These are phyloP conservation scores for Brevimyrus niger DNA, from an alignment of 2,113 vertebrate species.

Conservation along the genomic window DNA sequence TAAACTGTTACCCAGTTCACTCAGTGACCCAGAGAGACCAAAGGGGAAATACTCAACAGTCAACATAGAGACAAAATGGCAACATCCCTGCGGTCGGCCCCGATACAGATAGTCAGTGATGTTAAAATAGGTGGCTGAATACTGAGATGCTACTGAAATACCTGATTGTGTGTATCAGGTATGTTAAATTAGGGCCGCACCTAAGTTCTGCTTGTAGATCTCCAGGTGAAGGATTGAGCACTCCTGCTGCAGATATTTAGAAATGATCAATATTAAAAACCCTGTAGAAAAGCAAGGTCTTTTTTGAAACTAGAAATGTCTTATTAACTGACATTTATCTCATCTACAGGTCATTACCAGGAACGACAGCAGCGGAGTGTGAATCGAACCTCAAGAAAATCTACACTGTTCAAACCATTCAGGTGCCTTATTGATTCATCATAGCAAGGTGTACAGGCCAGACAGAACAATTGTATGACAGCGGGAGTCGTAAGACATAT, in stretches of 20 bases:
- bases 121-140: not conserved
- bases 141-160: not conserved
- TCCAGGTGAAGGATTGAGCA: not conserved
- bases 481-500: not conserved
- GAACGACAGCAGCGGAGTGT: conserved; percentile 86
- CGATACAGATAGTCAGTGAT: not conserved
- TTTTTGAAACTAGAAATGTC: not conserved
- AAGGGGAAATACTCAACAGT: not conserved
- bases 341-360: conserved; percentile 76
- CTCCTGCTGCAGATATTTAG: not conserved
- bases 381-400: conserved; percentile 93
- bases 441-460: not conserved
- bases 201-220: not conserved
- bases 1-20: not conserved
- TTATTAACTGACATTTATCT: conserved; percentile 10
- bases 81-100: not conserved
- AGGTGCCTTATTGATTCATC: conserved; percentile 58
- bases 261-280: not conserved
- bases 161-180: not conserved
- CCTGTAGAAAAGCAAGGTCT: not conserved
- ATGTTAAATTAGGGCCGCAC: not conserved
- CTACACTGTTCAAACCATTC: conserved; percentile 85
- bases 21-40: not conserved
- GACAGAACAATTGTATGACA: not conserved
- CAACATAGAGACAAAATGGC: not conserved